Evolutionary conservation across 2,113 vertebrate genomes (phyloP).

Genomic region (Arenaria interpres): DNA sequence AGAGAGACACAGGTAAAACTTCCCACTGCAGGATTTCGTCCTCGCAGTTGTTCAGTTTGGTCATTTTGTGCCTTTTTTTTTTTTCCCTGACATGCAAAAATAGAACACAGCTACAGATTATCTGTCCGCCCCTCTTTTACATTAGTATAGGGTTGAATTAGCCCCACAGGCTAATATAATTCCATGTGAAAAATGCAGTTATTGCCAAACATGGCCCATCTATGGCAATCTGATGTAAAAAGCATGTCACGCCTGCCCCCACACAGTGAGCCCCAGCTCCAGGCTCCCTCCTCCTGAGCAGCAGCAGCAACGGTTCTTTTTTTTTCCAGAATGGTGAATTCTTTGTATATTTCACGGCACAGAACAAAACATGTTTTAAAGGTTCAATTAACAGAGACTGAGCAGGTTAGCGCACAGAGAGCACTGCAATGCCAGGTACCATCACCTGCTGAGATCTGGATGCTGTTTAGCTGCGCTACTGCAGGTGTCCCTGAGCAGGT

Average conservation of each 20-base stretch:
- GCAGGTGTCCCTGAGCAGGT: neutral
- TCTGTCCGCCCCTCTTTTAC: neutral
- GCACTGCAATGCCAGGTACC: neutral
- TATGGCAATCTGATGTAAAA: neutral
- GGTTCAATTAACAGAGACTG: neutral
- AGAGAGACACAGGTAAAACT: neutral
- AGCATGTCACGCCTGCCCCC: neutral
- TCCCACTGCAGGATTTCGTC: neutral
- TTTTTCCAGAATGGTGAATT: neutral
- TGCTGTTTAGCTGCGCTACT: neutral
- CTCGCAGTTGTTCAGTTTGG: neutral
- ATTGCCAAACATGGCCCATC: neutral
- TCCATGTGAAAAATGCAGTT: neutral
- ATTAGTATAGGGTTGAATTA: neutral
- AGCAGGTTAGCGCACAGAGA: neutral
- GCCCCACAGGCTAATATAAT: neutral
- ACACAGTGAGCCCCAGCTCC: neutral
- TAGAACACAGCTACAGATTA: neutral
- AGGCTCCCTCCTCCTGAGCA: neutral
- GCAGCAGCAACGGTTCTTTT: neutral
- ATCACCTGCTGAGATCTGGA: neutral
- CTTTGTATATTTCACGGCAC: neutral
- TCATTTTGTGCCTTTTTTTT: neutral
- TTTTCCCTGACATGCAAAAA: neutral
- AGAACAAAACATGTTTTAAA: neutral